A percentile compares a stretch with the other conserved stretches of the same genome.
Evolutionary conservation across 2,888 invertebrate species (phyloP).

Genomic region (Cosmorhoe ocellata): DNA sequence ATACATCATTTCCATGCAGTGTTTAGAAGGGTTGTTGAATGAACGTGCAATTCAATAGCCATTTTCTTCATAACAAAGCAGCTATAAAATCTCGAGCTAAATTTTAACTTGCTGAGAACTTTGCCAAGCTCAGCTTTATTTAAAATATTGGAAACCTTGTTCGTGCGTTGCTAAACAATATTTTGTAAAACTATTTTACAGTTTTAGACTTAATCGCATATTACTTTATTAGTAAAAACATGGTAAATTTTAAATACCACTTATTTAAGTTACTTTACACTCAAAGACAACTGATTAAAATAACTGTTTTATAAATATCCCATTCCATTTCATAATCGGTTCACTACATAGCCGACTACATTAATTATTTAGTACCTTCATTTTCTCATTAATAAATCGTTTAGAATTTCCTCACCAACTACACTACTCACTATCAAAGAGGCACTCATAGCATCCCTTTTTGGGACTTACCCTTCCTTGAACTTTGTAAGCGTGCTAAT

Average conservation of each 20-base stretch:
- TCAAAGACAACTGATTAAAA: conserved; percentile 19
- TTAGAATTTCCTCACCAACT: conserved; percentile 27
- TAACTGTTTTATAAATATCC: conserved; percentile 26
- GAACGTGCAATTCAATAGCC: conserved; percentile 18
- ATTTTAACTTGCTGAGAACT: conserved; percentile 18
- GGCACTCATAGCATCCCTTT: conserved; percentile 24
- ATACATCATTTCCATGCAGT: too few species aligned
- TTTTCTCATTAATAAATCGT: conserved; percentile 32
- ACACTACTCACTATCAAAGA: conserved; percentile 31
- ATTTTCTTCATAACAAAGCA: conserved; percentile 19
- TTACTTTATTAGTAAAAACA: too few species aligned
- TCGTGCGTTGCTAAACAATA: conserved; percentile 16
- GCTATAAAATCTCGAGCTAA: conserved; percentile 15
- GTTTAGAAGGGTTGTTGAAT: neutral
- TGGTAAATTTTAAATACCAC: too few species aligned
- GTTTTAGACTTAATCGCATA: too few species aligned
- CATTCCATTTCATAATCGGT: conserved; percentile 24
- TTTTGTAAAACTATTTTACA: too few species aligned
- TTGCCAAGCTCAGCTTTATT: conserved; percentile 25
- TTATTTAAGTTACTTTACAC: too few species aligned
- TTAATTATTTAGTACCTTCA: conserved; percentile 23
- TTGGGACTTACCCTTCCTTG: conserved; percentile 4
- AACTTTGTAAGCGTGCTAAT: conserved; percentile 7
- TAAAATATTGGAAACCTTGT: conserved; percentile 13
- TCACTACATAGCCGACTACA: conserved; percentile 24